Conservation (phyloP, 2,888 invertebrate species). For the Ophonus ardosiacus region DNA sequence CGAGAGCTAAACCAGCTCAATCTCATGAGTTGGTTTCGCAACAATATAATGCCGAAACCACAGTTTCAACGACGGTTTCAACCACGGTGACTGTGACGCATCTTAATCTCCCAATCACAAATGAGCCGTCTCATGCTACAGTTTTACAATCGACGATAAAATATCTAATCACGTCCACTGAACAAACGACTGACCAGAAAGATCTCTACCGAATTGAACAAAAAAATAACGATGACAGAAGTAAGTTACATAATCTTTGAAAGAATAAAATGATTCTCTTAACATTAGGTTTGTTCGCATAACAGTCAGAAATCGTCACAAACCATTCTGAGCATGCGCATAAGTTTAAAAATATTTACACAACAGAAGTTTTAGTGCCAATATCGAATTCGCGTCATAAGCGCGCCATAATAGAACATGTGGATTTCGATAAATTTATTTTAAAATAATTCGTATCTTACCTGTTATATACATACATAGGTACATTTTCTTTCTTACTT, state of each 20-base stretch:
- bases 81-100: background rate
- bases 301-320: no score
- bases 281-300: no score
- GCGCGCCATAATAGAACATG: no score
- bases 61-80: slow-evolving; percentile 22
- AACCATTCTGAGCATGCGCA: background rate
- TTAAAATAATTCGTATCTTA: no score
- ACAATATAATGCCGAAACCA: slow-evolving; percentile 27
- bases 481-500: no score
- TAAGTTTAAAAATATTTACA: no score
- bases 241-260: slow-evolving; percentile 24
- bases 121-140: slow-evolving; percentile 1
- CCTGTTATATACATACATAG: no score
- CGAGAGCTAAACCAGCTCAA: slow-evolving; percentile 19
- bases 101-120: slow-evolving; percentile 5
- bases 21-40: slow-evolving; percentile 1
- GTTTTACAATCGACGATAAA: slow-evolving; percentile 6
- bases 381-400: no score
- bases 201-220: background rate
- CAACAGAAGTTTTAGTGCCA: no score
- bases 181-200: slow-evolving; percentile 8
- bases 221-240: slow-evolving; percentile 1
- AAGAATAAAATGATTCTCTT: no score
- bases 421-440: no score
- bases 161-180: slow-evolving; percentile 16